Evolutionary conservation across 37 sponge, comb jelly and placozoan genomes (phyloP).

Genomic region (Chondrosia reniformis): DNA sequence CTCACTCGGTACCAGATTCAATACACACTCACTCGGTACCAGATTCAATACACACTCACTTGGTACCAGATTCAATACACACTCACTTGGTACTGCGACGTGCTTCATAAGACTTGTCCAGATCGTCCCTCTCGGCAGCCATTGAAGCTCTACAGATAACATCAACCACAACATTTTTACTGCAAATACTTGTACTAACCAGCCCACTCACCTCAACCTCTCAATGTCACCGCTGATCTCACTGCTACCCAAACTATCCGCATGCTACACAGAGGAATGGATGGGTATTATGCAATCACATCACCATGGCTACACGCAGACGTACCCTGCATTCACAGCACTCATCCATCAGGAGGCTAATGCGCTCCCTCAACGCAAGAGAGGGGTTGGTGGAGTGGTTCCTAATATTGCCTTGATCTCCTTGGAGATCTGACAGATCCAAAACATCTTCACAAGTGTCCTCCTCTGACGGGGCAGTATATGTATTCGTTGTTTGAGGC

Average conservation of each 20-base stretch:
- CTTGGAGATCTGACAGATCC: neutral
- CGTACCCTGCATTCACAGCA: conserved; percentile 54
- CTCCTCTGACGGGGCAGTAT: neutral
- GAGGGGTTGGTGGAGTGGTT: conserved; percentile 22
- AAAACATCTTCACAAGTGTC: neutral
- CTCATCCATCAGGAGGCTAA: conserved; percentile 33
- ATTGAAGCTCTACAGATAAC: neutral
- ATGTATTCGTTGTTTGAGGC: neutral
- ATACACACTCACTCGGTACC: too few relatives aligned
- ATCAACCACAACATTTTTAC: too few relatives aligned
- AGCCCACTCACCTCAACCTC: too few relatives aligned
- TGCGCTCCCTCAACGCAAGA: conserved; percentile 29
- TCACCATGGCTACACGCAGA: neutral
- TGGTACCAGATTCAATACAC: too few relatives aligned
- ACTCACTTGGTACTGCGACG: neutral
- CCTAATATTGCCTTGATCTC: conserved; percentile 24
- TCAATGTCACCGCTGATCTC: too few relatives aligned
- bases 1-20: too few relatives aligned
- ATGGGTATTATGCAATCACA: neutral
- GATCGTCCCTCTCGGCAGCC: neutral
- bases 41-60: too few relatives aligned
- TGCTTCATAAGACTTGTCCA: neutral
- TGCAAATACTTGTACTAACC: too few relatives aligned
- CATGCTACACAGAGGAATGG: too few relatives aligned
- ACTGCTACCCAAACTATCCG: too few relatives aligned